Base-by-base conservation (phyloP, 2,797 vertebrate species). In the Spheniscus humboldti region DNA sequence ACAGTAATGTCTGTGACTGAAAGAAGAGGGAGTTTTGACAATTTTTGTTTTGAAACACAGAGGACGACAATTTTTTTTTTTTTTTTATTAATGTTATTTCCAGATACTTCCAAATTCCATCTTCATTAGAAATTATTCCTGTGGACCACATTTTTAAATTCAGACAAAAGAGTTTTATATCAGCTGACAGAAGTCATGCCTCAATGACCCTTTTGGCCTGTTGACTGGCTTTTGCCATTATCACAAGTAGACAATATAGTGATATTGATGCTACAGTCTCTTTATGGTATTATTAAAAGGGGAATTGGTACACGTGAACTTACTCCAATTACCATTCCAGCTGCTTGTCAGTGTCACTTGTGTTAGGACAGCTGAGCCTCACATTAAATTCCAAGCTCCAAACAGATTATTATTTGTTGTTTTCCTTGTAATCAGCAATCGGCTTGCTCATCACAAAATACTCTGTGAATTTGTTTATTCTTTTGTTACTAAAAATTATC, bases 281-380 rank as follows among this genome's bases (percentile, higher is more conserved):
- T 91, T 86, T 67, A 53, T 50, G 53, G 47, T 91, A 53, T 92
- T 81, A 95, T 84, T 88, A 82, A 64, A 68, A 83, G 55, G 18
- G 13, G 39, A 53, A 80, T 27, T 37, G 43, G 37, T 24, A 73
- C 71, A 90, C 56, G 52, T 81, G 53, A 83, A 86, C 90, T 67
- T 52, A 35, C 20, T 43, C 30, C 63, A 83, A 50, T 96, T 98
- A 97, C 97, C 95, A 97, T 98, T 98, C 96, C 97, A 98, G 96
- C 96, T 98, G 94, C 92, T 95, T 96, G 64, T 91, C 66, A 79
- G 33, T 31, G 39, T 83, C 96, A 93, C 91, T 96, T 97, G 55
- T 96, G 86, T 89, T 91, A 86, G 28, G 76, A 88, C 69, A 97
- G 78, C 92, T 97, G 93, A 96, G 41, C 86, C 52, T 84, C 53